Evolutionary conservation across 2,888 invertebrate species (phyloP), one percentile per base, ranked within the genome.

Genomic region (Ramazzottius varieornatus): DNA sequence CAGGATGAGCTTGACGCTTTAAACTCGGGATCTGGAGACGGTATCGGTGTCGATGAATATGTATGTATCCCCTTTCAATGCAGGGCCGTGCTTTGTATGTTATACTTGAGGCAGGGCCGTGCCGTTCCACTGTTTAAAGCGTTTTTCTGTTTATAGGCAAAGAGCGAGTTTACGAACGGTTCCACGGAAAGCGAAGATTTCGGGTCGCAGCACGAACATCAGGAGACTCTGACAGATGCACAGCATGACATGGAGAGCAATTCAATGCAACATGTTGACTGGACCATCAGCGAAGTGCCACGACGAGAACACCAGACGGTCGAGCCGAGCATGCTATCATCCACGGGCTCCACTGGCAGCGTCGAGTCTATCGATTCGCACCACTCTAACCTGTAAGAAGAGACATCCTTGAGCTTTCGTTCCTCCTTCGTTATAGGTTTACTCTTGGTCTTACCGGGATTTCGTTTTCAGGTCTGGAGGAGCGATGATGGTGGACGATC

Each of bases 331-430:
- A 54, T 54, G 54, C 29, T 54, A 54, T 54, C 54, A 8, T 54
- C 54, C 20, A 54, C n/a, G 4, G 54, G 54, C 29, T 54, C 54
- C n/a, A 54, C 54, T 24, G 54, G 54, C n/a, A 54, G 54, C 29
- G 54, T 54, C 4, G 54, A 54, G 24, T 54, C 54, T 4, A 54
- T 54, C 4, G 54, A 54, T 54, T 54, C 54, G 54, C 54, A 54
- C 29, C 54, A 54, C n/a, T 54, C 54, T 29, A 16, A 54, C 29
- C 29, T n/a, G 54, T 54, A 54, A n/a, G 54, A 4, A 20, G 40
- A 40, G 20, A 40, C 40, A 40, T 13, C 40, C 8, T 40, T 40
- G 8, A 13, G 8, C 20, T 40, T 40, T 40, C 8, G 20, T 20
- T 40, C 29, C 16, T 54, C 24, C 20, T 13, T n/a, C 13, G 54